A percentile compares a stretch with the other conserved stretches of the same genome.
These are phyloP conservation scores for Drosophila buzzatii DNA, from an alignment of 2,888 invertebrate species.

Conservation along the genomic window DNA sequence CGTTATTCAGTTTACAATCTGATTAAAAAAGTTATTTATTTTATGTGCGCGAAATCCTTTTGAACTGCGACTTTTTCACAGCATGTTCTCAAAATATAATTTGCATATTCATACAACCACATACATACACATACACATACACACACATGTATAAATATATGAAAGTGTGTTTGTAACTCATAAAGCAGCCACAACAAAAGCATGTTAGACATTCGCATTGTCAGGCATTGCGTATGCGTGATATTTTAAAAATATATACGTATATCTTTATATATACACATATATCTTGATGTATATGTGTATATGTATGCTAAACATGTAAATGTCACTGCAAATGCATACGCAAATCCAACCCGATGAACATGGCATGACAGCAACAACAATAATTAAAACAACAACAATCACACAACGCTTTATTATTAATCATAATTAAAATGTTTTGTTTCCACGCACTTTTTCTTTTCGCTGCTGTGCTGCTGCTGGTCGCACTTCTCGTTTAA, in stretches of 20 bases:
- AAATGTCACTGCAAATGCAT: slow-evolving; percentile 37
- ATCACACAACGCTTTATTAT: slow-evolving; percentile 7
- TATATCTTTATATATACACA: neutral
- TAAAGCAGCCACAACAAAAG: slow-evolving; percentile 35
- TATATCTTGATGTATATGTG: neutral
- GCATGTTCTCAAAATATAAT: slow-evolving; percentile 27
- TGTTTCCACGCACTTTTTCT: slow-evolving; percentile 53
- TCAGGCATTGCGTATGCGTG: slow-evolving; percentile 60
- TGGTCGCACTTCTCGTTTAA: slow-evolving; percentile 47
- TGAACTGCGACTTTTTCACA: slow-evolving; percentile 14
- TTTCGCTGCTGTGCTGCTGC: slow-evolving; percentile 26
- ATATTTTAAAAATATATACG: slow-evolving; percentile 30
- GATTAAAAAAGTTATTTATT: slow-evolving; percentile 17
- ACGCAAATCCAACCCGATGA: slow-evolving; percentile 21
- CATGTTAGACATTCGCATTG: slow-evolving; percentile 40
- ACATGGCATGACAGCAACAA: slow-evolving; percentile 39
- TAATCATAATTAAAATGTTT: slow-evolving; percentile 51
- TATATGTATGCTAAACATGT: slow-evolving; percentile 54
- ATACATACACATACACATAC: neutral
- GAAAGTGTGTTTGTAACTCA: slow-evolving; percentile 14
- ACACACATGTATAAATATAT: neutral
- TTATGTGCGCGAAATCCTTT: slow-evolving; percentile 18
- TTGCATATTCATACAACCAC: slow-evolving; percentile 29
- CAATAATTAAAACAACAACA: slow-evolving; percentile 20
- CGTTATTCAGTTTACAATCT: neutral